Evolutionary conservation across 2,888 invertebrate species (phyloP), one percentile per base, ranked within the genome.

Genomic region (Siphlonurus alternatus): DNA sequence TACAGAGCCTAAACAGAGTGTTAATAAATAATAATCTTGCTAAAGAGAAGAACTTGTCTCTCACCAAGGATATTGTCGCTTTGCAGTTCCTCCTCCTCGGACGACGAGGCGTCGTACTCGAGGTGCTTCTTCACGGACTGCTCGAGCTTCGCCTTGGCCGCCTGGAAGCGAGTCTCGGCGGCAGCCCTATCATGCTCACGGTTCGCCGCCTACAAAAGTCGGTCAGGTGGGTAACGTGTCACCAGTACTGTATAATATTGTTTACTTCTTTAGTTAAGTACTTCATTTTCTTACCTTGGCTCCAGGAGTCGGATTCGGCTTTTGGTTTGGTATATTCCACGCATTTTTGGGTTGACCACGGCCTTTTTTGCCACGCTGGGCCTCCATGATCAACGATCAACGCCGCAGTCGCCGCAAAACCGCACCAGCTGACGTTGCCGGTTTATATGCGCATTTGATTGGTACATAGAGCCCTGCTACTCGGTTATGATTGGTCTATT

Each of bases 1-100:
- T 15, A 65, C 59, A 25, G 24, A 56, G 18, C 23, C 65, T 65
- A 19, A 1, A 54, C 23, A 23, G 20, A 23, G 23, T 53, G n/a
- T 15, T 56, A 51, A 18, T 1, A 24, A 2, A 53, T 38, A 22
- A 10, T 38, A 38, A 38, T 38, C 15, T 38, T 38, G 38, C 15
- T 38, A 5, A 38, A 38, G 15, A 10, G 38, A 38, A 38, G 38
- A 38, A n/a, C n/a, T n/a, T n/a, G n/a, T n/a, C 15, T 10, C 64
- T 66, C 72, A 81, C 81, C 77, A 64, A 81, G 73, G 62, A 81
- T 75, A 66, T 73, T 74, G 53, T 74, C 73, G 54, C 76, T 76
- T 70, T 80, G 78, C 23, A 80, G 69, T 67, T 81, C 80, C 67
- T 79, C 79, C 61, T 79, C 79, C 0, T 80, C 80, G 63, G 81